phyloP scores from a whole-genome alignment of 2,888 invertebrate genomes.

The Drosophila merina region DNA sequence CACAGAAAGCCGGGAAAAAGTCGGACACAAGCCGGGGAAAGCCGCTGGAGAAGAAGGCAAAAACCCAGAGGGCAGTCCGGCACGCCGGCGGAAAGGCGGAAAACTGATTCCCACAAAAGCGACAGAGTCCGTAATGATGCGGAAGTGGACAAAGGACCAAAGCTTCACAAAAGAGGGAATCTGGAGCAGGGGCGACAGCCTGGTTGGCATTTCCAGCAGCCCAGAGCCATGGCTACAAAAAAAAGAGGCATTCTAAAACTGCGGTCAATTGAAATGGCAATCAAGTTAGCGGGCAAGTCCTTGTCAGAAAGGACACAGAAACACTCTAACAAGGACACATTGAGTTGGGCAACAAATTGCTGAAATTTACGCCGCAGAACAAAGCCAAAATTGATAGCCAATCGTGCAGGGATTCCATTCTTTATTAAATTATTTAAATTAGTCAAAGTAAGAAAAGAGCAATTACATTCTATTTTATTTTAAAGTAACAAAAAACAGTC shows the following conservation, averaged over 20 bases:
- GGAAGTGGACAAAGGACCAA: slow-evolving; percentile 72
- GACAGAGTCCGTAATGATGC: slow-evolving; percentile 70
- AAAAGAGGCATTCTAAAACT: slow-evolving; percentile 68
- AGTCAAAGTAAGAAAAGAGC: neutral
- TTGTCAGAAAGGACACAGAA: slow-evolving; percentile 56
- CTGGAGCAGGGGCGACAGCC: slow-evolving; percentile 11
- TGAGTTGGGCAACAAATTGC: slow-evolving; percentile 40
- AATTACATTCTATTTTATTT: too few species aligned
- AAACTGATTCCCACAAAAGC: slow-evolving; percentile 54
- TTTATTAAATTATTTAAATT: neutral
- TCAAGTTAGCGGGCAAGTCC: slow-evolving; percentile 76
- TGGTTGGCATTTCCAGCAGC: slow-evolving; percentile 27
- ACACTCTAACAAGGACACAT: slow-evolving; percentile 31
- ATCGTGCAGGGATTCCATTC: neutral
- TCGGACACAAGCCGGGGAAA: neutral
- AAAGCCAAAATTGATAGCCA: slow-evolving; percentile 7
- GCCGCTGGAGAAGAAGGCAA: slow-evolving; percentile 38
- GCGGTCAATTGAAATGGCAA: slow-evolving; percentile 79
- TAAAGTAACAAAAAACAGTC: neutral
- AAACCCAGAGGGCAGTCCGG: neutral
- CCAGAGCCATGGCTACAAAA: slow-evolving; percentile 24
- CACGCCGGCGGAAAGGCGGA: neutral
- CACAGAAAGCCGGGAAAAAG: slow-evolving; percentile 31
- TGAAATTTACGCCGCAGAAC: slow-evolving; percentile 51
- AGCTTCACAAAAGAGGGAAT: slow-evolving; percentile 59